Percentiles rank a stretch among this genome's conserved stretches.
phyloP scores from a whole-genome alignment of 1,140 invertebrate genomes.

The Eriosoma lanigerum region DNA sequence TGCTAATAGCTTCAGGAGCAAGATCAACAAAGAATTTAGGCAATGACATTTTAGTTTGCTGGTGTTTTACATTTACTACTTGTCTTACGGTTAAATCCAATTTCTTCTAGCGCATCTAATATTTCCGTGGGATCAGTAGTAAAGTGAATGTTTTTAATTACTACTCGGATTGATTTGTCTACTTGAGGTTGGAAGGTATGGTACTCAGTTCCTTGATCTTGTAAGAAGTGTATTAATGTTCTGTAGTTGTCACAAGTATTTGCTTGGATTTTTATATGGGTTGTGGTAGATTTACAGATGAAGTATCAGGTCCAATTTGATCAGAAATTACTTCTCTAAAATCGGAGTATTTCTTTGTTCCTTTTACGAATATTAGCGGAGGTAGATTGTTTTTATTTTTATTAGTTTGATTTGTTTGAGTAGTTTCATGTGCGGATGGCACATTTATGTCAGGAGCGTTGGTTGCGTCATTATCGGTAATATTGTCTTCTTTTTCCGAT shows the following conservation, averaged over 20 bases:
- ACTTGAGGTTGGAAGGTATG: constrained; percentile 57
- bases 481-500: not conserved
- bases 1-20: constrained; percentile 57
- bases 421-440: no score
- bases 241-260: not conserved
- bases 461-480: not conserved
- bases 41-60: constrained; percentile 56
- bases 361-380: not conserved
- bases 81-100: no score
- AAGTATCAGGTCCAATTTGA: not conserved
- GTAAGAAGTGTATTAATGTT: constrained; percentile 2
- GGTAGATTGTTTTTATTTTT: no score
- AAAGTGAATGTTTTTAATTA: constrained; percentile 56
- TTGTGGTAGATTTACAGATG: not conserved
- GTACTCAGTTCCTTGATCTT: not conserved
- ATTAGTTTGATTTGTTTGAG: not conserved
- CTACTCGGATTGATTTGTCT: constrained; percentile 56
- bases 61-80: constrained; percentile 48
- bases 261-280: constrained; percentile 13
- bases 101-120: no score
- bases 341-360: not conserved
- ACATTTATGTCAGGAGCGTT: not conserved
- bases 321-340: not conserved
- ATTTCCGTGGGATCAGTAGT: constrained; percentile 54
- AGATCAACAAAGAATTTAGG: constrained; percentile 57